These are phyloP conservation scores for Halocynthia roretzi DNA, from an alignment of 23 tunicate species.

Conservation along the genomic window DNA sequence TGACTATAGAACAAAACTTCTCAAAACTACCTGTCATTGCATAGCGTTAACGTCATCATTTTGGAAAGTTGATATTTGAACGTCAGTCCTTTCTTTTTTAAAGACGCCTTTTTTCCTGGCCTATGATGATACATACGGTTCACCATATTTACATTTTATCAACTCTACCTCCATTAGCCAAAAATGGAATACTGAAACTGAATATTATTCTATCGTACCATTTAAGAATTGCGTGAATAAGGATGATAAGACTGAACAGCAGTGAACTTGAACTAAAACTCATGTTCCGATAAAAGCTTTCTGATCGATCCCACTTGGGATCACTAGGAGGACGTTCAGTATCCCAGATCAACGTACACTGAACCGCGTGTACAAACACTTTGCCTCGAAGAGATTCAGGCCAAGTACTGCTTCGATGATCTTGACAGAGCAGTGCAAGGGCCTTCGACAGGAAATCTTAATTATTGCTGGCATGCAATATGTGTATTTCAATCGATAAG, in stretches of 20 bases:
- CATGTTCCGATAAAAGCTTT: conserved; percentile 90
- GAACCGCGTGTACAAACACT: conserved; percentile 57
- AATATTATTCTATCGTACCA: conserved; percentile 34
- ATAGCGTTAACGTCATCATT: conserved; percentile 51
- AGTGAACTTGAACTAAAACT: conserved; percentile 96
- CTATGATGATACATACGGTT: conserved; percentile 18
- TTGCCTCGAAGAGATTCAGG: conserved; percentile 24
- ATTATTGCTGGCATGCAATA: not conserved
- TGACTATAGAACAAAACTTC: not conserved
- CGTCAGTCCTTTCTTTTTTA: conserved; percentile 46
- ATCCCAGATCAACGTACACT: conserved; percentile 61
- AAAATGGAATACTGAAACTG: not conserved
- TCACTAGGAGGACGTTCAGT: conserved; percentile 83
- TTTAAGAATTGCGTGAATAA: conserved; percentile 71
- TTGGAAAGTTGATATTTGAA: conserved; percentile 83
- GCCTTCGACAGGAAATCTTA: conserved; percentile 33
- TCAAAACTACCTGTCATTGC: conserved; percentile 24
- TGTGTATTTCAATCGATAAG: not conserved
- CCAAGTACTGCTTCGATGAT: conserved; percentile 54
- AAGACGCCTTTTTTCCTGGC: conserved; percentile 34
- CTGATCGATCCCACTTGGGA: conserved; percentile 92
- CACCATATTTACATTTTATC: not conserved
- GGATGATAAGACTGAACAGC: conserved; percentile 75
- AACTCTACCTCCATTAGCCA: not conserved
- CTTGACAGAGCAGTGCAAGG: conserved; percentile 77